Conservation (phyloP, 1,140 invertebrate species). For the Macrocentrus cingulum region DNA sequence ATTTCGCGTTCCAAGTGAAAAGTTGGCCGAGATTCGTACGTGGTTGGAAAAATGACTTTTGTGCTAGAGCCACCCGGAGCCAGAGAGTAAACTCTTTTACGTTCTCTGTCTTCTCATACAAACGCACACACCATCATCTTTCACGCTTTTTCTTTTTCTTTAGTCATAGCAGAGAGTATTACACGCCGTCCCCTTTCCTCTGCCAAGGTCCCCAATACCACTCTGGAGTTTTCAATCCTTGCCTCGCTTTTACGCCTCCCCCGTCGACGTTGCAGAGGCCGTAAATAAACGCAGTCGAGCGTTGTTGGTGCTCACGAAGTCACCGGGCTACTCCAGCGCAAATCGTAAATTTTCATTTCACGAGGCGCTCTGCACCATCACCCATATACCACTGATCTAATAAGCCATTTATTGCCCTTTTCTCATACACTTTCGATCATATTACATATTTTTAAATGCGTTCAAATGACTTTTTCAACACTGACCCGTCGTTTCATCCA, state of each 20-base stretch:
- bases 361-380: constrained; percentile 6
- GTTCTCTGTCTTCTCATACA: not conserved
- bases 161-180: constrained; percentile 8
- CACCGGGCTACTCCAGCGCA: constrained; percentile 28
- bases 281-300: constrained; percentile 44
- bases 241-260: constrained; percentile 41
- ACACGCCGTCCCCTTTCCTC: not conserved
- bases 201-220: constrained; percentile 12
- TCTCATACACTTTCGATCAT: not conserved
- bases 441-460: too few relatives aligned
- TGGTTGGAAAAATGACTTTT: constrained; percentile 28
- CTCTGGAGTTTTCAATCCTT: constrained; percentile 44
- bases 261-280: constrained; percentile 30
- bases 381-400: not conserved
- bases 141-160: constrained; percentile 1
- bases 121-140: not conserved
- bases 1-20: constrained; percentile 22
- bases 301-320: constrained; percentile 32
- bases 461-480: too few relatives aligned
- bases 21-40: constrained; percentile 32
- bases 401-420: constrained; percentile 14
- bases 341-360: constrained; percentile 23
- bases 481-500: too few relatives aligned
- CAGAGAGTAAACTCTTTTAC: constrained; percentile 15
- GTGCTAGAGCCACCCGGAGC: not conserved